Evolutionary conservation across 2,888 invertebrate genomes (phyloP).

Genomic region (Argyresthia albistria): DNA sequence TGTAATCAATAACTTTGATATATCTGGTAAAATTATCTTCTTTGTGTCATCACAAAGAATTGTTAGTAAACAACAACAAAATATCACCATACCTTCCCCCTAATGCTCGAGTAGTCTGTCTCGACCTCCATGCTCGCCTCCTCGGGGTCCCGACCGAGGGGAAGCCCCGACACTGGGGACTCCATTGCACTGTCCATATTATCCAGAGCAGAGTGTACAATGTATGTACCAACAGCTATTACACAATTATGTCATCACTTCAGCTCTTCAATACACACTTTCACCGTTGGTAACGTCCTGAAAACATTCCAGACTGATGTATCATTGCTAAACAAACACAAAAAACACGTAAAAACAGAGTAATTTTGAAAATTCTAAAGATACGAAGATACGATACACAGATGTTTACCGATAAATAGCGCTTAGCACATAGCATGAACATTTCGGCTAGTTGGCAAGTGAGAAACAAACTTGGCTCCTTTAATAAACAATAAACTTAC

Average conservation of each 20-base stretch:
- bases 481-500: not conserved
- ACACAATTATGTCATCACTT: slow-evolving; percentile 51
- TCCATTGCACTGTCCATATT: slow-evolving; percentile 49
- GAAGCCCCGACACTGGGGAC: slow-evolving; percentile 40
- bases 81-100: slow-evolving; percentile 71
- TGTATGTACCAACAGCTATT: slow-evolving; percentile 22
- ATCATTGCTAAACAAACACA: not conserved
- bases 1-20: not conserved
- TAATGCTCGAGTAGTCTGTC: slow-evolving; percentile 78
- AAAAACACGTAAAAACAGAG: not conserved
- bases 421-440: not conserved
- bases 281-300: not conserved
- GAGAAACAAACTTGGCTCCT: not conserved
- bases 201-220: slow-evolving; percentile 9
- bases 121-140: slow-evolving; percentile 38
- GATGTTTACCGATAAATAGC: no score
- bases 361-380: not conserved
- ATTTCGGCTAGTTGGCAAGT: not conserved
- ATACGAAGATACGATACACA: no score
- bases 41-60: not conserved
- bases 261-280: slow-evolving; percentile 3
- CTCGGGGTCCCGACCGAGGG: slow-evolving; percentile 25
- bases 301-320: not conserved
- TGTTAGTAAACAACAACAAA: not conserved
- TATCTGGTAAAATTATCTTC: not conserved